Evolutionary conservation across 2,888 invertebrate genomes (phyloP), one percentile per base, ranked within the genome.

Genomic region (Synanthedon tipuliformis): DNA sequence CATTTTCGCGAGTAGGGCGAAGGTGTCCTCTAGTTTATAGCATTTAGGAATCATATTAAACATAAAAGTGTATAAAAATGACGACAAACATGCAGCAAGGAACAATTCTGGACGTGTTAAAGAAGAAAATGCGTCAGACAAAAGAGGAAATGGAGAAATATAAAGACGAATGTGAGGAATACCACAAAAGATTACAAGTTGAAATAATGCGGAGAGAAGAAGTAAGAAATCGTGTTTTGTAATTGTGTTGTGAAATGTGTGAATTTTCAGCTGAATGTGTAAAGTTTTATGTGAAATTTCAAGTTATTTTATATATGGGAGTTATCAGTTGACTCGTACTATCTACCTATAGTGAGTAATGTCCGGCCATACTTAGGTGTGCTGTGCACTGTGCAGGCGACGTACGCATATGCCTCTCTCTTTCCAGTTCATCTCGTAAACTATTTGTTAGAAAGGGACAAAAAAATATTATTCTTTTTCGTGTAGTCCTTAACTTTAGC

Each of bases 111-210:
- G 97, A 98, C 89, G 96, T 97, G 77, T 92, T 99, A 76, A 99
- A 99, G 92, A 97, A 98, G 92, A 99, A 99, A 93, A 99, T 99
- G 98, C 92, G 97, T 70, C 96, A 97, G 89, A 96, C 98, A 72
- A 97, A 98, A 89, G 97, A 98, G 87, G 99, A 99, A 90, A 95
- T 98, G 93, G 99, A 99, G 87, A 94, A 95, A 88, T 96, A 96
- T 89, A 97, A 96, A 90, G 98, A 99, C 88, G 96, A 97, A 85
- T 95, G 96, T 85, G 98, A 98, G 88, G 96, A 97, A 88, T 95
- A 93, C 84, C 95, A 96, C 88, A 95, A 96, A 90, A 94, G 96
- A 85, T 91, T 97, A 81, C 96, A 97, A 90, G 92, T 95, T 81
- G 98, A 98, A 92, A 92, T 95, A 84, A 94, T 96, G 91, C 93